Base-by-base conservation (phyloP, 2,113 vertebrate genomes). In the Zapornia atra region DNA sequence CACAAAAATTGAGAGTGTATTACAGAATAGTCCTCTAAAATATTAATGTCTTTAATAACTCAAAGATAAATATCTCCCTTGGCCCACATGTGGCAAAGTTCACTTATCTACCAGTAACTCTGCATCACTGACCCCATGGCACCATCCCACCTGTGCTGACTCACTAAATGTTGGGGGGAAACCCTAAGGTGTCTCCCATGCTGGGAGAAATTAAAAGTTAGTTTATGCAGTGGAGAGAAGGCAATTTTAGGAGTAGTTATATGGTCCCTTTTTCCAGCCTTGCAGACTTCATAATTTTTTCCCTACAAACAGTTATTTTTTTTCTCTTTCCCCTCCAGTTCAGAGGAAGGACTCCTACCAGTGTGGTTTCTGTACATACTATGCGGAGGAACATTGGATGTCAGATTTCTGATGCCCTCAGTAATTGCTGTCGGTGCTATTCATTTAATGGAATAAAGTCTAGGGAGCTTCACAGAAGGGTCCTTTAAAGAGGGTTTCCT, bases 11-110 rank as follows among this genome's bases (percentile, higher is more conserved):
- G 94, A 78, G 88, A 77, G 40, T 70, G n/a, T 77, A 66, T 93
- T 90, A 36, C 19, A 54, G 40, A 84, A 56, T 26, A 80, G 57
- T 46, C 66, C 63, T 90, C 75, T 95, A 36, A 94, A 95, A 93
- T 94, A 92, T 91, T 95, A 85, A 95, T 91, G 40, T 11, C 38
- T 80, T 85, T 92, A 96, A 87, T 91, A 85, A 87, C 48, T 64
- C 38, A 56, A 61, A 87, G 44, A 82, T 6, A 69, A 44, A 16
- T 79, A 73, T 61, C 48, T 87, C 29, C 31, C 21, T 75, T 31
- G 14, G 70, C 81, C 77, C 40, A 69, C 1, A 0, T 48, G n/a
- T 15, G 26, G n/a, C 12, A 68, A 72, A 91, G 51, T 70, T 92
- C 64, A 73, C 25, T 31, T 57, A 13, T n/a, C 50, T 56, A 34